Evolutionary conservation across 1,140 invertebrate species (phyloP).

Genomic region (Microplitis mediator): DNA sequence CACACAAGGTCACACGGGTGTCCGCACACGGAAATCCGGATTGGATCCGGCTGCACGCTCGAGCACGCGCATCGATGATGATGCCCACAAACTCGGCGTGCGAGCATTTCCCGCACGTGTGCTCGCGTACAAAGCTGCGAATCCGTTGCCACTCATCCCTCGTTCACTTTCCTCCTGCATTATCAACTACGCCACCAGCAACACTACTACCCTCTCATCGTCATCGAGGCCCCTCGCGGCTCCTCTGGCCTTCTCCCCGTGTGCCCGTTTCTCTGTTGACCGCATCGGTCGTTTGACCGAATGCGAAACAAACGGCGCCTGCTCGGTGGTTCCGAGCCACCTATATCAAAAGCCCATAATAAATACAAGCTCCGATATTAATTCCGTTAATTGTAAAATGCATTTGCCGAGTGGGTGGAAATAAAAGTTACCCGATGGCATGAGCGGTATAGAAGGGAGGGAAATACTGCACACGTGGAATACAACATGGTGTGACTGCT

Average conservation of each 20-base stretch:
- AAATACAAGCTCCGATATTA: constrained; percentile 53
- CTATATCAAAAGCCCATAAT: constrained; percentile 52
- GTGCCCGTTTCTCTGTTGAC: neutral
- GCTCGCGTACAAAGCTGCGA: constrained; percentile 17
- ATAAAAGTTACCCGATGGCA: neutral
- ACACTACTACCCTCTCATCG: neutral
- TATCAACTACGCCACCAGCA: neutral
- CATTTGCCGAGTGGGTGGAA: constrained; percentile 23
- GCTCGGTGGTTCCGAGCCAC: neutral
- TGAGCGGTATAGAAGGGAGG: neutral
- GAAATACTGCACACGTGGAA: neutral
- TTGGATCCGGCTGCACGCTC: constrained; percentile 39
- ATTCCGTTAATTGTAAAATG: constrained; percentile 58
- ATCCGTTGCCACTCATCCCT: neutral
- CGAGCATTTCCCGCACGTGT: constrained; percentile 31
- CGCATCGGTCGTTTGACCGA: constrained; percentile 20
- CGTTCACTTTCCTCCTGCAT: neutral
- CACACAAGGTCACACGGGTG: constrained; percentile 54
- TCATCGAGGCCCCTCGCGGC: neutral
- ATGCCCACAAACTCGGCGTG: constrained; percentile 9
- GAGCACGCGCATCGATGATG: constrained; percentile 34
- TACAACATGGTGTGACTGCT: neutral
- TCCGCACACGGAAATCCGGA: constrained; percentile 56
- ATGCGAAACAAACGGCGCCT: constrained; percentile 15
- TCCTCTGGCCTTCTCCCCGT: neutral